Evolutionary conservation across 2,797 vertebrate genomes (phyloP), one percentile per base, ranked within the genome.

Genomic region (Scyliorhinus canicula): DNA sequence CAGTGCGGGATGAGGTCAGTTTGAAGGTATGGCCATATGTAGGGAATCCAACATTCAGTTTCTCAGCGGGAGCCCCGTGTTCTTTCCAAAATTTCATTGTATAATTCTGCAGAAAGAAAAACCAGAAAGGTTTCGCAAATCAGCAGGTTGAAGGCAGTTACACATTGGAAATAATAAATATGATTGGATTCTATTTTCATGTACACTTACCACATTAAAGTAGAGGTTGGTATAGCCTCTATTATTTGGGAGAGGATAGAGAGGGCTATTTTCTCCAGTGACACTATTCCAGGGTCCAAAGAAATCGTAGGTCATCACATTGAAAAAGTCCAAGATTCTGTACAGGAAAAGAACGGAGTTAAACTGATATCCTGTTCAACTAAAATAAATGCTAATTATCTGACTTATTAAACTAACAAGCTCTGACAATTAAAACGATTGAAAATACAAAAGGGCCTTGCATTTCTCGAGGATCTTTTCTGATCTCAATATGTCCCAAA

Each of bases 211-310:
- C 82, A 50, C 86, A 50, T 71, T 93, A 95, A 67, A 0, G 16
- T 95, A 28, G 2, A 57, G 28, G 35, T 93, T 35, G 44, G 65
- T n/a, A 14, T 31, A 77, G 52, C 2, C 50, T 35, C 71, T 1
- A 96, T 98, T 97, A 19, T 96, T 0, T 3, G 96, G 16, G 95
- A 97, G 97, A 9, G 2, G 40, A 95, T 96, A 97, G 95, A 98
- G 96, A 0, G 98, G 97, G 95, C 98, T 98, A 97, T 98, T 97
- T 96, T 98, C 97, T 96, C 97, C 97, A 0, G 98, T 98, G 0
- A 7, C 0, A 3, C 0, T 0, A 44, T 97, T 97, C 97, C 98
- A 98, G 96, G 95, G 69, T 74, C 97, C 97, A 16, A 98, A 97
- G 95, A 95, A 98, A 96, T 98, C 97, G 67, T 97, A 98, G 35